These are phyloP conservation scores for Lagenorhynchus albirostris DNA, from an alignment of 2,113 vertebrate genomes.

Conservation along the genomic window DNA sequence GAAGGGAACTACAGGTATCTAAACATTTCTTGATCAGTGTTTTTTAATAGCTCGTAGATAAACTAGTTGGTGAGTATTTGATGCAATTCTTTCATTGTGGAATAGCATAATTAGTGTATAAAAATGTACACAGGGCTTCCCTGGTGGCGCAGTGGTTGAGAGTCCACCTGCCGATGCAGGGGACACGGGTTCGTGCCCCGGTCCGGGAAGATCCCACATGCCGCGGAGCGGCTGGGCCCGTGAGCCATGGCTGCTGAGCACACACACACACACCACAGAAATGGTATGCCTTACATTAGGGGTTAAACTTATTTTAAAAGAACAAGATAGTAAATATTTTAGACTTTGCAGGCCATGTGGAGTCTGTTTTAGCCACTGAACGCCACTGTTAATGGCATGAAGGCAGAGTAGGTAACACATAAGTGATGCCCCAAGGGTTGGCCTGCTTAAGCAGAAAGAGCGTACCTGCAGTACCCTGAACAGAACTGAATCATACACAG, in stretches of 20 bases:
- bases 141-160: too few relatives aligned
- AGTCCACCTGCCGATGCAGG: too few relatives aligned
- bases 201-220: too few relatives aligned
- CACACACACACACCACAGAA: not conserved
- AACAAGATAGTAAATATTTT: not conserved
- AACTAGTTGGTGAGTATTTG: not conserved
- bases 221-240: too few relatives aligned
- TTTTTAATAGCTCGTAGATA: not conserved
- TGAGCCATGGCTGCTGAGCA: too few relatives aligned
- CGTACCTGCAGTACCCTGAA: accelerated
- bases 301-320: not conserved
- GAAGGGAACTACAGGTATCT: slow-evolving; percentile 70
- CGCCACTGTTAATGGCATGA: not conserved
- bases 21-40: not conserved
- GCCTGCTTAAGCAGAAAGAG: not conserved
- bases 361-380: not conserved
- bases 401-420: not conserved
- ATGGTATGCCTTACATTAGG: not conserved
- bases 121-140: not conserved
- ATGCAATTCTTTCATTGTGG: not conserved
- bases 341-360: not conserved
- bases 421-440: not conserved
- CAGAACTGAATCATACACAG: not conserved
- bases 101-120: not conserved
- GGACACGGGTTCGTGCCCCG: too few relatives aligned